A percentile compares a stretch with the other conserved stretches of the same genome.
These are phyloP conservation scores for Lithophane semibrunnea DNA, from an alignment of 2,888 invertebrate species.

Conservation along the genomic window DNA sequence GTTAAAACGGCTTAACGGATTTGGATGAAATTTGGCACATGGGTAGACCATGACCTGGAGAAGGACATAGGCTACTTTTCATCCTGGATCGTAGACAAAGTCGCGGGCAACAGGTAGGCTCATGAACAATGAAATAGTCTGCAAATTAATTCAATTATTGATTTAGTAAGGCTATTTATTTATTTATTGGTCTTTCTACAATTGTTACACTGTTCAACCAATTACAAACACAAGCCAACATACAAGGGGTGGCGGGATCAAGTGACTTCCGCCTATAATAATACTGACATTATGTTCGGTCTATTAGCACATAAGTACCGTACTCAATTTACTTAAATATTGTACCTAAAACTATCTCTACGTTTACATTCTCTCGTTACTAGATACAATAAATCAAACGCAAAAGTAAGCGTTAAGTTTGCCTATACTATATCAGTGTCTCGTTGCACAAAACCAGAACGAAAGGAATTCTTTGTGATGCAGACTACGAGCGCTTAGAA, in stretches of 20 bases:
- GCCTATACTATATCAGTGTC: conserved; percentile 20
- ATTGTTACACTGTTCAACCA: too few relatives aligned
- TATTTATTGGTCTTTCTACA: too few relatives aligned
- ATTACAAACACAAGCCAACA: too few relatives aligned
- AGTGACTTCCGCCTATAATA: conserved; percentile 3
- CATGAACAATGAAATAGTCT: background rate
- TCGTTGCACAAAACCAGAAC: conserved; percentile 42
- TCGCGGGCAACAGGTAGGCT: background rate
- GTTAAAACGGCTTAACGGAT: too few relatives aligned
- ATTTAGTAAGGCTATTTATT: background rate
- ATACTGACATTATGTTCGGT: conserved; percentile 1
- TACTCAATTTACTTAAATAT: background rate
- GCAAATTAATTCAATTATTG: background rate
- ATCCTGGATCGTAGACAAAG: too few relatives aligned
- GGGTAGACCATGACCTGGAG: too few relatives aligned
- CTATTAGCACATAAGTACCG: too few relatives aligned
- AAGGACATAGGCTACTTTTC: too few relatives aligned
- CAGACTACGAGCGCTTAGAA: conserved; percentile 39
- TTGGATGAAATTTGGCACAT: too few relatives aligned
- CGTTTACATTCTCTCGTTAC: background rate
- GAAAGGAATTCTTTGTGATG: conserved; percentile 58
- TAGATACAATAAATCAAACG: conserved; percentile 29
- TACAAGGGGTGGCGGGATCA: background rate
- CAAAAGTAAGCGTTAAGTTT: conserved; percentile 34
- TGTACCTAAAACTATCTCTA: background rate